Evolutionary conservation across 2,888 invertebrate species (phyloP), one percentile per base, ranked within the genome.

Genomic region (Agriotes lineatus): DNA sequence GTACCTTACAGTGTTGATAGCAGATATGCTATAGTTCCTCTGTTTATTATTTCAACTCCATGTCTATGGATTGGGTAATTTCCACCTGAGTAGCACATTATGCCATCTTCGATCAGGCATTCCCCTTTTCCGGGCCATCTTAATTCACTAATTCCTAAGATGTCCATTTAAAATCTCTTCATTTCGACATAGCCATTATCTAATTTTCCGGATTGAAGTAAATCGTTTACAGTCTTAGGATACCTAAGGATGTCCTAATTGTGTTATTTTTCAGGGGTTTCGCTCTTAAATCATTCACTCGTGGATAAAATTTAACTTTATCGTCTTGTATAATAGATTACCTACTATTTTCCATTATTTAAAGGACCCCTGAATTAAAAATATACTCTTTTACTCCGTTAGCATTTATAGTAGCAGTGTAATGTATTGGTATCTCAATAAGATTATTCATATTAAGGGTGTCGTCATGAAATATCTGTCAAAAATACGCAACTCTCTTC

Each of bases 401-500:
- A 25, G 25, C 3, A 25, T 25, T 25, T 25, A 25, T 25, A 7
- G 25, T 25, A 25, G 4, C 25, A 25, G 25, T 25, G 3, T 7
- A 3, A 25, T 25, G 25, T 25, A 25, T 25, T 25, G 25, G 25
- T 25, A 25, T 25, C 25, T 25, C 25, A 59, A 6, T 67, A 59
- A 63, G 18, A 12, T 61, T 33, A n/a, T 35, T 19, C 19, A 37
- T 37, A n/a, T n/a, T 37, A 76, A 69, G 72, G 74, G 7, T 44
- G n/a, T 25, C 18, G 59, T 44, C 1, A 7, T 44, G 5, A 48
- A 2, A 48, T 18, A 48, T 20, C 75, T 42, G 63, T 74, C 74
- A 48, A 76, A 74, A 70, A 74, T 9, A 74, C 52, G 22, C 64
- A 73, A 70, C 69, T 50, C 58, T 72, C 37, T 52, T 67, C 0